Evolutionary conservation across 1,140 invertebrate species (phyloP), one percentile per base, ranked within the genome.

Genomic region (Drosophila subpulchrella): DNA sequence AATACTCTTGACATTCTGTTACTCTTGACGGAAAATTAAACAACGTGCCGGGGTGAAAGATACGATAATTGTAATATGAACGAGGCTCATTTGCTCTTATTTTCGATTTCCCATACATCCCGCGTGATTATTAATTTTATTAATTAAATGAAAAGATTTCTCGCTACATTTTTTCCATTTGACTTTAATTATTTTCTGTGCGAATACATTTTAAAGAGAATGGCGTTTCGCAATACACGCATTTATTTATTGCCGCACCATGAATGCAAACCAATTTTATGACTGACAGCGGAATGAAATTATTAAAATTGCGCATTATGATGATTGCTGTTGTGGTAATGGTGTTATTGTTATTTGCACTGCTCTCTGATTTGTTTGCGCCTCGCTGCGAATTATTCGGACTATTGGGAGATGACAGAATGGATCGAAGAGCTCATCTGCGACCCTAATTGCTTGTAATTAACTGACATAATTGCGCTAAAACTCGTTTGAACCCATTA

Each of bases 291-390:
- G 62, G 66, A 86, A 86, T 83, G 47, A 83, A 83, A 86, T 86
- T 86, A 88, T 79, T 51, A 79, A 88, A 88, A 86, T 86, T 82
- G 75, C 75, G 57, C 72, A 76, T 72, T 79, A 68, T 84, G 61
- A 60, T 80, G 60, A 68, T 62, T 83, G 70, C 62, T 63, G 48
- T 57, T 59, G 48, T 66, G 34, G 75, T 53, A 38, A 27, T 60
- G 62, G 44, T 56, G 51, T 56, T 67, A 51, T 63, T 63, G 54
- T 70, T 75, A 56, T 81, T 63, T 75, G 68, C 59, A 81, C 47
- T 81, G 75, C 70, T 51, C 38, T 88, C 73, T 86, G 83, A 88
- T 78, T 86, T 86, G 83, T 82, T 82, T 78, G 68, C 57, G 50
- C 54, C 70, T 48, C 56, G 44, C 34, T 55, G 55, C 61, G 59